phyloP scores from a whole-genome alignment of 35 echinoderm and acorn worm species.

The Heliocidaris erythrogramma region DNA sequence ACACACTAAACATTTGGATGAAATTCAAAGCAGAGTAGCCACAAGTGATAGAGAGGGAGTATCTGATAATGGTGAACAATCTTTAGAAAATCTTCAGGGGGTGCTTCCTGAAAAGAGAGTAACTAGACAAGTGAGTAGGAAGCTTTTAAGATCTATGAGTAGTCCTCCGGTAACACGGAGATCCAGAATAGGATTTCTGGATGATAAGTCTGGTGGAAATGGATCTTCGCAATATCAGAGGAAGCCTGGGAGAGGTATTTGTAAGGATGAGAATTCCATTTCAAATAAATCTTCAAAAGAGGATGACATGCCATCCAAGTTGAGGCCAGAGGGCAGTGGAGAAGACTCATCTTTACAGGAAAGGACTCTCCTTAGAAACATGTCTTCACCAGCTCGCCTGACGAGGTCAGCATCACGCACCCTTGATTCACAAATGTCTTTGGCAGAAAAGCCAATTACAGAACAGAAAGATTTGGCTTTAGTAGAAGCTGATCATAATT shows the following conservation, averaged over 20 bases:
- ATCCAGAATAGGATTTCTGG: background rate
- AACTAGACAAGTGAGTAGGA: conserved; percentile 13
- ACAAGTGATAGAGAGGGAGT: background rate
- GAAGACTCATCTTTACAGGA: background rate
- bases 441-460: background rate
- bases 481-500: background rate
- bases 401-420: conserved; percentile 33
- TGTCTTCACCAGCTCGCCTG: conserved; percentile 39
- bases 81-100: background rate
- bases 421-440: background rate
- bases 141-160: conserved; percentile 21
- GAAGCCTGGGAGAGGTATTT: background rate
- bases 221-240: background rate
- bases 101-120: conserved; percentile 4
- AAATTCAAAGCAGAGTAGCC: background rate
- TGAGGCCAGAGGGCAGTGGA: background rate
- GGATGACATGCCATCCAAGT: background rate
- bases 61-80: background rate
- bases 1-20: background rate
- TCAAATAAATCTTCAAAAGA: background rate
- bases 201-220: background rate
- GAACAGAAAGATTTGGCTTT: background rate
- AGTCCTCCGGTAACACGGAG: background rate
- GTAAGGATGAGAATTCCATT: background rate
- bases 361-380: background rate